These are phyloP conservation scores for Propithecus coquereli DNA, from an alignment of 2,113 vertebrate genomes.

Conservation along the genomic window DNA sequence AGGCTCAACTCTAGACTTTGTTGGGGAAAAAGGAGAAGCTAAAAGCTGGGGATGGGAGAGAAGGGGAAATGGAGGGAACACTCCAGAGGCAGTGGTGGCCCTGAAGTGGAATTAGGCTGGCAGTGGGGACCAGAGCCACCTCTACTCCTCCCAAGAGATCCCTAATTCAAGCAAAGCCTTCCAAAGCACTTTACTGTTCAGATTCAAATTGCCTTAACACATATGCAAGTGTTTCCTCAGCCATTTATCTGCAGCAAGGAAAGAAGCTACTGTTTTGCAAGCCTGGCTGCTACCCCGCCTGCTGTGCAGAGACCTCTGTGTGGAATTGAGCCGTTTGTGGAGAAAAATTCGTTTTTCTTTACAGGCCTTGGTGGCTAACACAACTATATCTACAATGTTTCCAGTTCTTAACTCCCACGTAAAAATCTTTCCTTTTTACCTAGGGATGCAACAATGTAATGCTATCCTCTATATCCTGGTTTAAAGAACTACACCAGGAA, in stretches of 20 bases:
- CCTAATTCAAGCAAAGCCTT: conserved; percentile 12
- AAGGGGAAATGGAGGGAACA: background rate
- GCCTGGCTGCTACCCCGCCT: background rate
- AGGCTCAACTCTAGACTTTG: background rate
- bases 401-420: background rate
- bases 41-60: conserved; percentile 20
- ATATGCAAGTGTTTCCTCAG: background rate
- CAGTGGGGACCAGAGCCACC: background rate
- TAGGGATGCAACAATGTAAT: background rate
- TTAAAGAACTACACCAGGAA: conserved; percentile 23
- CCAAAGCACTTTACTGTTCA: background rate
- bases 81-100: background rate
- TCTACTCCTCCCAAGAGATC: background rate
- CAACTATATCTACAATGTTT: background rate
- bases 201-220: background rate
- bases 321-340: background rate
- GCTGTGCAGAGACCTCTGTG: background rate
- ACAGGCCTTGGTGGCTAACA: background rate
- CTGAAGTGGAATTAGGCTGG: background rate
- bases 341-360: background rate
- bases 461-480: background rate
- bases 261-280: conserved; percentile 30
- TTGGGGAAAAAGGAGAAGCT: background rate
- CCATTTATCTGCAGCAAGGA: background rate
- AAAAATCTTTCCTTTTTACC: background rate